Percentiles rank a stretch among this genome's conserved stretches.
Conservation (phyloP, 2,113 vertebrate species). For the Nipponia nippon region DNA sequence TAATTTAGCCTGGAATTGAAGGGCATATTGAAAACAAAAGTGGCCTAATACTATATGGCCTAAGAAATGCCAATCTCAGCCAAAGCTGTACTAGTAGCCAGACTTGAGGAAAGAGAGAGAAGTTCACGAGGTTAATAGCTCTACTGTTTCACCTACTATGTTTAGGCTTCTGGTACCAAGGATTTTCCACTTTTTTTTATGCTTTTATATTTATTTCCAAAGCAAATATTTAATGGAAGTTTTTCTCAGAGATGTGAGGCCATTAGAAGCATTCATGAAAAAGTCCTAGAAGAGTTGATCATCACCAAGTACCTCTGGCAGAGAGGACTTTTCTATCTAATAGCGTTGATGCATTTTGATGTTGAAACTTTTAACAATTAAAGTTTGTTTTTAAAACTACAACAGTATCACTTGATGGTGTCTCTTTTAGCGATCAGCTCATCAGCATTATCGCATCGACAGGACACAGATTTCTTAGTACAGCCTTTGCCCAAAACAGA, state of each 20-base stretch:
- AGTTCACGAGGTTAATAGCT: neutral
- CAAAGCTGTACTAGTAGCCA: neutral
- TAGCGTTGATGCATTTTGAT: constrained; percentile 2
- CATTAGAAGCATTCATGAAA: neutral
- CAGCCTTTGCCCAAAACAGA: neutral
- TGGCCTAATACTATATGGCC: neutral
- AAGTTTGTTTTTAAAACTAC: constrained; percentile 28
- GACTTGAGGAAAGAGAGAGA: neutral
- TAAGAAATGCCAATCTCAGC: neutral
- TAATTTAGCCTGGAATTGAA: neutral
- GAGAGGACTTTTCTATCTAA: neutral
- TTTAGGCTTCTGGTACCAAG: neutral
- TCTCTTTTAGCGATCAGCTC: neutral
- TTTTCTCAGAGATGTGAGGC: constrained; percentile 37
- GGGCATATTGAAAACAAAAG: neutral
- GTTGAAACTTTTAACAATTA: constrained; percentile 39
- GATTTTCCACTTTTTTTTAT: constrained; percentile 49
- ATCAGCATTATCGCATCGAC: neutral
- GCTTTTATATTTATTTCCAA: constrained; percentile 79
- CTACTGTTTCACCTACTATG: neutral
- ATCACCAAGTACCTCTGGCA: neutral
- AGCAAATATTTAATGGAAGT: constrained; percentile 70
- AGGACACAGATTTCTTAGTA: neutral
- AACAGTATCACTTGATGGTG: neutral
- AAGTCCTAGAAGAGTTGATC: neutral